phyloP scores from a whole-genome alignment of 2,113 vertebrate species.

The Pelvicachromis taeniatus region DNA sequence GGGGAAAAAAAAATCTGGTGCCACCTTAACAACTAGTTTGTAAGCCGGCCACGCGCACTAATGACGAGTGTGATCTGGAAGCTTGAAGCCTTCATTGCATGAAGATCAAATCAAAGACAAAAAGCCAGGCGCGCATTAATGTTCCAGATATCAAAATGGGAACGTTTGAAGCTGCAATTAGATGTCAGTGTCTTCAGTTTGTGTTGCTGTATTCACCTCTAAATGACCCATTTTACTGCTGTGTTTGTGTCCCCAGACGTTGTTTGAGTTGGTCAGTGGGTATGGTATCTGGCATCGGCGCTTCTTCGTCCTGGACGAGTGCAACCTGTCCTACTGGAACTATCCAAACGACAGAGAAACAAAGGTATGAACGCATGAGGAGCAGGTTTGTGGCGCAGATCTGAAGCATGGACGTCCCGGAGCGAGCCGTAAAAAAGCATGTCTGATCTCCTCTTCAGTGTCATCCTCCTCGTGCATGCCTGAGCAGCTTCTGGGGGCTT shows the following conservation, averaged over 20 bases:
- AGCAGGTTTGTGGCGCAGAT: background rate
- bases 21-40: background rate
- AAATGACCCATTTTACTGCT: background rate
- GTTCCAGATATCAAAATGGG: background rate
- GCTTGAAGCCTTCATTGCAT: background rate
- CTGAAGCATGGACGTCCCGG: background rate
- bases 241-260: constrained; percentile 58
- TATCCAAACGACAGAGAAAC: constrained; percentile 70
- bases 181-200: rapidly evolving
- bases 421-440: background rate
- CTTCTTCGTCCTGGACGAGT: constrained; percentile 70
- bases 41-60: background rate
- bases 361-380: constrained; percentile 48
- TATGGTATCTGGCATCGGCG: constrained; percentile 76
- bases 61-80: background rate
- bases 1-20: background rate
- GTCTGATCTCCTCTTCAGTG: background rate
- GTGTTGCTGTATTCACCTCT: background rate
- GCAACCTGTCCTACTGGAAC: constrained; percentile 71
- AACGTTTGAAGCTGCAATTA: background rate
- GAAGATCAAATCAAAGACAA: rapidly evolving
- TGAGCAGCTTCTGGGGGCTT: background rate
- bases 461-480: background rate
- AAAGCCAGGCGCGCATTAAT: background rate
- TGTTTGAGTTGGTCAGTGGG: constrained; percentile 76